Conservation (phyloP, 1,140 invertebrate genomes). For the Philotrypesis tridentata region DNA sequence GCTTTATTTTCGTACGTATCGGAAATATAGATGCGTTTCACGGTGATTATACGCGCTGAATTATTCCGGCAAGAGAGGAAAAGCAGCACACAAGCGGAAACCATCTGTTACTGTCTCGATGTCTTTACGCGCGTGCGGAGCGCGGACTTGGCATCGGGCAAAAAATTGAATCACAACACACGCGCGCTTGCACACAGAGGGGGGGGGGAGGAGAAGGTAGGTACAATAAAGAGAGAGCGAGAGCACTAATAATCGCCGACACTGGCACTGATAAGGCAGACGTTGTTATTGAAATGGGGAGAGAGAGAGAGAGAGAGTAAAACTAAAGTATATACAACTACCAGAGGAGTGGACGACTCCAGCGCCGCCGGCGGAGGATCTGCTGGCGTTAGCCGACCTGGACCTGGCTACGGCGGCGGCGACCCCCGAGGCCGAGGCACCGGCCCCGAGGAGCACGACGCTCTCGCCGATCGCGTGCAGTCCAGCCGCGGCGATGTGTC, state of each 20-base stretch:
- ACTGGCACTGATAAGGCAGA: background rate
- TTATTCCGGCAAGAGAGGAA: background rate
- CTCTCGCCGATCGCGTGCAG: slow-evolving; percentile 53
- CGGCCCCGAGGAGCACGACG: slow-evolving; percentile 56
- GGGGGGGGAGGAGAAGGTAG: too few relatives aligned
- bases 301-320: too few relatives aligned
- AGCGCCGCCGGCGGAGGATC: slow-evolving; percentile 28
- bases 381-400: slow-evolving; percentile 48
- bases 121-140: too few relatives aligned
- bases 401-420: slow-evolving; percentile 40
- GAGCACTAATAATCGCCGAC: background rate
- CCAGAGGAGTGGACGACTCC: slow-evolving; percentile 13
- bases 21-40: background rate
- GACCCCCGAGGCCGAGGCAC: slow-evolving; percentile 55
- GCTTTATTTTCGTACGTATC: background rate
- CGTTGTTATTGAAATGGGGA: too few relatives aligned
- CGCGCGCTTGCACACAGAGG: background rate
- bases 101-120: background rate
- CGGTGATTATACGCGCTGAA: too few relatives aligned
- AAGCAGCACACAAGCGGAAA: slow-evolving; percentile 14
- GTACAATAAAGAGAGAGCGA: too few relatives aligned
- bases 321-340: slow-evolving; percentile 3
- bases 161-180: slow-evolving; percentile 18
- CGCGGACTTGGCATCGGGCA: background rate
- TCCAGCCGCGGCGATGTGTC: slow-evolving; percentile 24